A percentile compares a stretch with the other conserved stretches of the same genome.
phyloP scores from a whole-genome alignment of 1,140 invertebrate species.

The Drosophila orosa region DNA sequence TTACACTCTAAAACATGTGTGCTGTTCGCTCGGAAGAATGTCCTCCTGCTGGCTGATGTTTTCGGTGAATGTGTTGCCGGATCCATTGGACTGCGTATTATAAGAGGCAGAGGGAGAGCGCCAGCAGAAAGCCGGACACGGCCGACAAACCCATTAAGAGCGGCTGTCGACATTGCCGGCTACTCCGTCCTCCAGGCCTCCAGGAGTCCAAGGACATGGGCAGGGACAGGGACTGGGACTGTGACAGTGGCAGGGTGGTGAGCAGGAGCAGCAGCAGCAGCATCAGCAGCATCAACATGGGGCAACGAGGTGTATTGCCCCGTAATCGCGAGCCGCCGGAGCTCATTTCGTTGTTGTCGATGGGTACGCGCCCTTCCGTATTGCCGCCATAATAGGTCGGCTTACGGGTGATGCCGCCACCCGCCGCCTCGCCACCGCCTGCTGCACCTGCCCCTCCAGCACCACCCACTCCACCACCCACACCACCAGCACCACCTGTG shows the following conservation, averaged over 20 bases:
- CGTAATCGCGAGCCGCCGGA: slow-evolving; percentile 42
- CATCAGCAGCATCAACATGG: background rate
- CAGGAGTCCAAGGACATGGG: slow-evolving; percentile 3
- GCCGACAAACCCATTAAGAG: slow-evolving; percentile 71
- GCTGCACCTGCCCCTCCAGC: slow-evolving; percentile 15
- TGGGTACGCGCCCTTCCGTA: slow-evolving; percentile 67
- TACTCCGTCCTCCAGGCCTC: slow-evolving; percentile 30
- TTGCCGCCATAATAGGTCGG: slow-evolving; percentile 63
- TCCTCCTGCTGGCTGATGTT: slow-evolving; percentile 21
- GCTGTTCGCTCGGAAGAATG: slow-evolving; percentile 1
- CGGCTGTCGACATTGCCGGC: slow-evolving; percentile 63
- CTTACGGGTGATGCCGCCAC: slow-evolving; percentile 60
- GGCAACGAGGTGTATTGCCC: background rate
- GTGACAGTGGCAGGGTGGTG: slow-evolving; percentile 7
- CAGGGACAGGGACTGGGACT: slow-evolving; percentile 12
- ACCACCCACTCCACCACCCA: slow-evolving; percentile 19
- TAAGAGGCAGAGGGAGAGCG: slow-evolving; percentile 61
- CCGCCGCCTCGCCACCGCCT: slow-evolving; percentile 15
- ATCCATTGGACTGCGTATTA: slow-evolving; percentile 60
- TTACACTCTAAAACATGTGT: slow-evolving; percentile 26
- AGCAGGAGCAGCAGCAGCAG: slow-evolving; percentile 1
- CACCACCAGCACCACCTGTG: slow-evolving; percentile 6
- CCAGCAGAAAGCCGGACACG: slow-evolving; percentile 61
- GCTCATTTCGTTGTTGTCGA: slow-evolving; percentile 68
- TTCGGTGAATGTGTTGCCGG: slow-evolving; percentile 29